These are phyloP conservation scores for Nowickia ferox DNA, from an alignment of 2,888 invertebrate species.

Conservation along the genomic window DNA sequence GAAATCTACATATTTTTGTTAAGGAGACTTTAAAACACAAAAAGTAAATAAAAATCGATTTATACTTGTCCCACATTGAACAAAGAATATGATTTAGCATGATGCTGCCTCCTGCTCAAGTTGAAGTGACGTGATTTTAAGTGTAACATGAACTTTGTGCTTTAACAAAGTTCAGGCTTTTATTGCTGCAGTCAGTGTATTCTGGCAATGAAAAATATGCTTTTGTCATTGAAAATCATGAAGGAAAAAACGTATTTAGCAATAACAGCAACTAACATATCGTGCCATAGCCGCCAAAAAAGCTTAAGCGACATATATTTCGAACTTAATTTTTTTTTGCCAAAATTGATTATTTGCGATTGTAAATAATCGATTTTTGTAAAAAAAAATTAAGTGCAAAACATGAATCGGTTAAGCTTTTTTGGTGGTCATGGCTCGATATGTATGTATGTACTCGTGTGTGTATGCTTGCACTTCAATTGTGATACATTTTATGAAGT, in stretches of 20 bases:
- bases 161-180: constrained; percentile 21
- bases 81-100: constrained; percentile 40
- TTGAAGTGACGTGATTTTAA: neutral
- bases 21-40: constrained; percentile 14
- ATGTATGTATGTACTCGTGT: neutral
- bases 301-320: no score
- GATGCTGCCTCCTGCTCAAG: constrained; percentile 26
- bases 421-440: neutral
- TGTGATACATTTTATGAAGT: constrained; percentile 68
- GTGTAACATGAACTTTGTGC: constrained; percentile 64
- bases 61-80: constrained; percentile 66
- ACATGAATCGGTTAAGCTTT: neutral
- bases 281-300: neutral
- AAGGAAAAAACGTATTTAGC: constrained; percentile 1
- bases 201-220: constrained; percentile 69
- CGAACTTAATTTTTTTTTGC: no score
- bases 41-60: constrained; percentile 61
- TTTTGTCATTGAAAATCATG: constrained; percentile 61
- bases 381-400: no score
- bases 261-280: neutral
- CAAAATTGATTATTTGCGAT: no score
- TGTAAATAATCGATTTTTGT: no score
- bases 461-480: constrained; percentile 10
- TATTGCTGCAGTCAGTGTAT: constrained; percentile 22
- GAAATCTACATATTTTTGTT: constrained; percentile 38